phyloP scores from a whole-genome alignment of 2,113 vertebrate species.

The Phrynosoma platyrhinos region DNA sequence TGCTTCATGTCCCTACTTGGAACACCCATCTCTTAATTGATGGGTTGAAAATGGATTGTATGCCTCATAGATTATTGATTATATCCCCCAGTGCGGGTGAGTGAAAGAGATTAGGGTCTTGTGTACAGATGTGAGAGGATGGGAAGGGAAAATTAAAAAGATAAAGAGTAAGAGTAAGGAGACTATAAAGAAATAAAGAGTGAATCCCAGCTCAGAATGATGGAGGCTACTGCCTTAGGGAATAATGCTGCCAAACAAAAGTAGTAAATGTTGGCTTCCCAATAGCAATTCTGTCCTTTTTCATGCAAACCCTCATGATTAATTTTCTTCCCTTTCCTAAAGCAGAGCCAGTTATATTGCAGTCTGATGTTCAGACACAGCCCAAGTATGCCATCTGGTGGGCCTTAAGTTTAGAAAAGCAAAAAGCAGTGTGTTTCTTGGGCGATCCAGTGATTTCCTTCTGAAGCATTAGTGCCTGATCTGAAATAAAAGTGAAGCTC shows the following conservation, averaged over 20 bases:
- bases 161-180: not conserved
- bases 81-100: not conserved
- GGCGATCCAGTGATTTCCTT: not conserved
- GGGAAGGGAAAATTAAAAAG: not conserved
- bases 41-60: not conserved
- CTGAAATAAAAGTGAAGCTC: not conserved
- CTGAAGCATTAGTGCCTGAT: not conserved
- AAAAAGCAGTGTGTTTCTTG: not conserved
- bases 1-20: not conserved
- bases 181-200: not conserved
- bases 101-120: not conserved
- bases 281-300: not conserved
- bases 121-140: not conserved
- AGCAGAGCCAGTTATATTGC: not conserved
- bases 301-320: not conserved
- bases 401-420: not conserved
- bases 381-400: slow-evolving; percentile 26
- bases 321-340: not conserved
- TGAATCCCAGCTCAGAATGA: not conserved
- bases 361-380: not conserved
- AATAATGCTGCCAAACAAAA: not conserved
- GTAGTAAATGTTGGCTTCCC: not conserved
- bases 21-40: not conserved
- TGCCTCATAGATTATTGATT: not conserved
- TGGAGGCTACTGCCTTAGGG: not conserved